These are phyloP conservation scores for Sapajus apella DNA, from an alignment of 2,113 vertebrate genomes.

Conservation along the genomic window DNA sequence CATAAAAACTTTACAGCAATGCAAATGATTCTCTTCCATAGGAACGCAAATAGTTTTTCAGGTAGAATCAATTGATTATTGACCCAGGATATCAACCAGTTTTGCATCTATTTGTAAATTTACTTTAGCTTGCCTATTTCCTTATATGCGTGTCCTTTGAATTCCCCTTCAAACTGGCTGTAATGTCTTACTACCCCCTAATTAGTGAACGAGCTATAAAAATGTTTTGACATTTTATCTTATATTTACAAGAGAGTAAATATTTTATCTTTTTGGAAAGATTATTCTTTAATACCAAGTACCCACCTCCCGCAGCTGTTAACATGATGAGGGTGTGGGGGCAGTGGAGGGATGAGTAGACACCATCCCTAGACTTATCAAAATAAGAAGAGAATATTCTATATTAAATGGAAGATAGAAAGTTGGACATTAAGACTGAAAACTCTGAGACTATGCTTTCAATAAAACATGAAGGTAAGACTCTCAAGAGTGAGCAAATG, in stretches of 20 bases:
- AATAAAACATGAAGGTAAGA: not conserved
- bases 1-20: not conserved
- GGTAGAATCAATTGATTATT: not conserved
- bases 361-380: not conserved
- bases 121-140: not conserved
- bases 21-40: not conserved
- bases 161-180: not conserved
- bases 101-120: not conserved
- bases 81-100: not conserved
- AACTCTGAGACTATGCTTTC: not conserved
- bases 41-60: not conserved
- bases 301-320: not conserved
- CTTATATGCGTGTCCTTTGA: not conserved
- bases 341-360: not conserved
- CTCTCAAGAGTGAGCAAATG: not conserved
- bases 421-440: not conserved
- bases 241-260: not conserved
- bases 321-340: not conserved
- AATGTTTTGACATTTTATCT: not conserved
- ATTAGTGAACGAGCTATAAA: not conserved
- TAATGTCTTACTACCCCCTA: not conserved
- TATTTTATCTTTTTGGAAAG: not conserved
- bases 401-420: not conserved
- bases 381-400: not conserved
- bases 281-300: not conserved